Conservation (phyloP, 2,888 invertebrate genomes). For the Drosophila stalkeri region DNA sequence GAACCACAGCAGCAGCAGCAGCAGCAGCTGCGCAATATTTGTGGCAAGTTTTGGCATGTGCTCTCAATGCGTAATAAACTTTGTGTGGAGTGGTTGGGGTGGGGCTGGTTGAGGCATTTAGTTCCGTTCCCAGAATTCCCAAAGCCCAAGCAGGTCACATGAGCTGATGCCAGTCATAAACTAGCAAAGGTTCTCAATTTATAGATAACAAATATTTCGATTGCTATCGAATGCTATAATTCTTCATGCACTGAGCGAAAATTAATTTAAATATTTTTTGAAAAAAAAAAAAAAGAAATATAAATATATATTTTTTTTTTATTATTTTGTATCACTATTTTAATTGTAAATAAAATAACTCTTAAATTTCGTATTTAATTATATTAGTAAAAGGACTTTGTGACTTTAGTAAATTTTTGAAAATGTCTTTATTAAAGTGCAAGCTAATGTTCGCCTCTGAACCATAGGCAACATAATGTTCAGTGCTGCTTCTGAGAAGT, state of each 20-base stretch:
- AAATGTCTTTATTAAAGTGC: neutral
- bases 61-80: conserved; percentile 63
- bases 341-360: neutral
- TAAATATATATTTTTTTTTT: too few species aligned
- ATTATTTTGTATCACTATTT: too few species aligned
- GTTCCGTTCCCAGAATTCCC: conserved; percentile 24
- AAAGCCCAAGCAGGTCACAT: conserved; percentile 29
- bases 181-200: conserved; percentile 9
- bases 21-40: conserved; percentile 73
- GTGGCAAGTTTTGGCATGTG: conserved; percentile 74
- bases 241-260: conserved; percentile 1
- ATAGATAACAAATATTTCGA: neutral
- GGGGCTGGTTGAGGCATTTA: neutral
- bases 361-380: neutral
- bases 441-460: neutral
- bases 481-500: conserved; percentile 42
- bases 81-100: neutral
- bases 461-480: neutral
- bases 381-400: neutral
- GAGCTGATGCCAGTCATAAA: conserved; percentile 3
- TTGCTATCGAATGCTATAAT: neutral
- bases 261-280: neutral
- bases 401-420: neutral
- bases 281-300: neutral
- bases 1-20: conserved; percentile 10